These are phyloP conservation scores for Fragum fragum DNA, from an alignment of 2,888 invertebrate species.

Conservation along the genomic window DNA sequence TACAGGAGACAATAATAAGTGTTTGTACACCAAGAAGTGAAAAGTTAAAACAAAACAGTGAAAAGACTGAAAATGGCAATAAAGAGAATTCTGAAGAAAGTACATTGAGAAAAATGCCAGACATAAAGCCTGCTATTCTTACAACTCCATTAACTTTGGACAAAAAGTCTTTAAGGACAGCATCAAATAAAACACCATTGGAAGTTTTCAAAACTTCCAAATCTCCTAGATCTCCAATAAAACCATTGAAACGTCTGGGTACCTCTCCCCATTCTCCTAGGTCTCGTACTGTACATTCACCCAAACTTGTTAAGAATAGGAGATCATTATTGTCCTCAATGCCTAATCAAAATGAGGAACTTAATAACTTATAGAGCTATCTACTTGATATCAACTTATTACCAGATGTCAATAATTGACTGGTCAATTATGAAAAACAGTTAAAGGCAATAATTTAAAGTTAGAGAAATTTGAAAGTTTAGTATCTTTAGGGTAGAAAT, in stretches of 20 bases:
- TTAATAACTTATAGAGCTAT: slow-evolving; percentile 26
- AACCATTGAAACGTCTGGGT: slow-evolving; percentile 79
- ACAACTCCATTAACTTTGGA: slow-evolving; percentile 62
- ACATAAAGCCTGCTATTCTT: slow-evolving; percentile 67
- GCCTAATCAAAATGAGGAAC: slow-evolving; percentile 68
- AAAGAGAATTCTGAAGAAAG: slow-evolving; percentile 41
- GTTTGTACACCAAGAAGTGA: slow-evolving; percentile 72
- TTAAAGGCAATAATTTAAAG: no score
- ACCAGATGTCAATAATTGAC: no score
- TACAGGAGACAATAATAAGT: slow-evolving; percentile 72
- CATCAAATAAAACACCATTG: slow-evolving; percentile 74
- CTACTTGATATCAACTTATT: no score
- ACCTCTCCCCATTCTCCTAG: slow-evolving; percentile 71
- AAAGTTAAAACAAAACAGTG: slow-evolving; percentile 36
- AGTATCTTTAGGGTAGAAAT: no score
- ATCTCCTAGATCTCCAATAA: slow-evolving; percentile 75
- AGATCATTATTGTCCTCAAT: slow-evolving; percentile 61
- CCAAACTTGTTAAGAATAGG: slow-evolving; percentile 57
- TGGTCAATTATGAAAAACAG: no score
- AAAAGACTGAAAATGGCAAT: slow-evolving; percentile 42
- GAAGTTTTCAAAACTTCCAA: slow-evolving; percentile 62
- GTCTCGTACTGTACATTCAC: slow-evolving; percentile 56
- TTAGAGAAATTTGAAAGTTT: no score
- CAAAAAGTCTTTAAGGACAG: slow-evolving; percentile 65
- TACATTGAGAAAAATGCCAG: slow-evolving; percentile 46